These are phyloP conservation scores for Serilophus lunatus DNA, from an alignment of 2,113 vertebrate genomes.

Conservation along the genomic window DNA sequence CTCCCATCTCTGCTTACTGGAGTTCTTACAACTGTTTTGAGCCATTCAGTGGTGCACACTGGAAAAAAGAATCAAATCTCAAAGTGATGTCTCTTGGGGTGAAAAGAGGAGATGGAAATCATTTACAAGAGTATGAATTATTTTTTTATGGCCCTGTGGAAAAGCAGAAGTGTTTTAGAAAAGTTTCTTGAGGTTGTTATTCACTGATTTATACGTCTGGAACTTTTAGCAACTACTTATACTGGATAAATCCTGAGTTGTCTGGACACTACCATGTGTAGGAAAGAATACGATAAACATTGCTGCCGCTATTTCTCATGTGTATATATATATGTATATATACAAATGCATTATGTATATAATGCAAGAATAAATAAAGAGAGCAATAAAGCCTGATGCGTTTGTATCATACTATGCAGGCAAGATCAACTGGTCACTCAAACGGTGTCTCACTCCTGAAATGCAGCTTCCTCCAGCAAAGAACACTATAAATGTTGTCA, in stretches of 20 bases:
- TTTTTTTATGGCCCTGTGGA: not conserved
- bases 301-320: not conserved
- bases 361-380: conserved; percentile 4
- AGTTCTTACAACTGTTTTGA: not conserved
- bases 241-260: not conserved
- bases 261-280: not conserved
- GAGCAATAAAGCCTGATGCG: not conserved
- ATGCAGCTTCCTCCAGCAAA: not conserved
- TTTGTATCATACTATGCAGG: not conserved
- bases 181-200: not conserved
- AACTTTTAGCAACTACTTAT: not conserved
- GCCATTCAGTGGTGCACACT: not conserved
- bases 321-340: not conserved
- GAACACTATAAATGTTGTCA: not conserved
- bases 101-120: not conserved
- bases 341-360: not conserved
- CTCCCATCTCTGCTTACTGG: not conserved
- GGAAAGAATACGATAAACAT: not conserved
- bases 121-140: not conserved
- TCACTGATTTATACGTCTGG: not conserved
- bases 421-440: not conserved
- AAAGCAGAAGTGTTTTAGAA: not conserved
- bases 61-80: not conserved
- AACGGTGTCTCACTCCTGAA: not conserved
- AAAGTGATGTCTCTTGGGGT: not conserved